phyloP scores from a whole-genome alignment of 2,888 invertebrate species.

The Drosophila imparisetae region DNA sequence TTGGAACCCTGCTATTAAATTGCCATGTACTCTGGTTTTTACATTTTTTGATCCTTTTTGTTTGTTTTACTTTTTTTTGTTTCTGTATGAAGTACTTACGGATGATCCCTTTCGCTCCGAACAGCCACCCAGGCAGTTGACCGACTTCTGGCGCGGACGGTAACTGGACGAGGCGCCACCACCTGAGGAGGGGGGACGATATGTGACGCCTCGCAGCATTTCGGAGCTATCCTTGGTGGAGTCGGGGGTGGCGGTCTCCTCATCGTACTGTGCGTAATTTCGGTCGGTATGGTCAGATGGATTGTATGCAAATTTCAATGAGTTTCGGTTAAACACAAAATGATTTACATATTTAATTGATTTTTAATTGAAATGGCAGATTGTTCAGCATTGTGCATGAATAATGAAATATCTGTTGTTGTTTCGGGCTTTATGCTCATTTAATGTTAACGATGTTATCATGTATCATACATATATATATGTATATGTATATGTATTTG shows the following conservation, averaged over 20 bases:
- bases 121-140: slow-evolving; percentile 90
- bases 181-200: slow-evolving; percentile 86
- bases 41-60: neutral
- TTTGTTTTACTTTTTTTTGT: neutral
- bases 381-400: slow-evolving; percentile 39
- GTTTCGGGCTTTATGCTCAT: slow-evolving; percentile 33
- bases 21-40: neutral
- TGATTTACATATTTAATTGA: slow-evolving; percentile 79
- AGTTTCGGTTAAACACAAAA: slow-evolving; percentile 77
- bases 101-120: slow-evolving; percentile 90
- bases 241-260: slow-evolving; percentile 86
- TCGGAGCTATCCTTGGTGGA: slow-evolving; percentile 86
- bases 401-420: slow-evolving; percentile 27
- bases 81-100: slow-evolving; percentile 87
- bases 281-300: slow-evolving; percentile 24
- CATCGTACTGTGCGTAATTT: slow-evolving; percentile 81
- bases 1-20: neutral
- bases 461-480: slow-evolving; percentile 3
- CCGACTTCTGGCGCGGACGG: slow-evolving; percentile 85
- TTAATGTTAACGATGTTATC: slow-evolving; percentile 38
- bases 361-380: slow-evolving; percentile 74
- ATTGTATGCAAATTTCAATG: slow-evolving; percentile 68
- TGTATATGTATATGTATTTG: slow-evolving; percentile 1
- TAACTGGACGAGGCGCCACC: slow-evolving; percentile 54
- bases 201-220: slow-evolving; percentile 87